A percentile compares a stretch with the other conserved stretches of the same genome.
phyloP scores from a whole-genome alignment of 2,888 invertebrate genomes.

The Acrobeloides nanus region DNA sequence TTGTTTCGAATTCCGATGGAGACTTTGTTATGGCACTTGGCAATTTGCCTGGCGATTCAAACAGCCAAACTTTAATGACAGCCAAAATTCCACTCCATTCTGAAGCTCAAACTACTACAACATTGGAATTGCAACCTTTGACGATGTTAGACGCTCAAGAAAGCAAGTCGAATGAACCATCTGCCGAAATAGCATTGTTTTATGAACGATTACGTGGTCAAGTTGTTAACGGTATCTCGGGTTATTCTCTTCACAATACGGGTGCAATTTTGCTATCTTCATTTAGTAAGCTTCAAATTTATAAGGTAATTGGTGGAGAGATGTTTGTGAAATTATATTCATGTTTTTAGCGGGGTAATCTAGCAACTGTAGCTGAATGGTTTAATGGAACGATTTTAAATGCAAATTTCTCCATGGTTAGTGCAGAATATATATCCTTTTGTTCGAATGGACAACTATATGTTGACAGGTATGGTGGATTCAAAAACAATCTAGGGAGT shows the following conservation, averaged over 20 bases:
- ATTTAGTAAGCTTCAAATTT: conserved; percentile 3
- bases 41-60: conserved; percentile 13
- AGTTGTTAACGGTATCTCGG: conserved; percentile 18
- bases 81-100: too few species aligned
- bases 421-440: conserved; percentile 28
- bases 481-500: background rate
- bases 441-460: conserved; percentile 20
- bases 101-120: background rate
- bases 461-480: conserved; percentile 22
- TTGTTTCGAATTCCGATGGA: conserved; percentile 8
- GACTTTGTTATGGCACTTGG: conserved; percentile 14
- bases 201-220: conserved; percentile 30
- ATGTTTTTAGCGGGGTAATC: conserved; percentile 17
- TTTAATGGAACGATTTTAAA: conserved; percentile 15
- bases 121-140: conserved; percentile 19
- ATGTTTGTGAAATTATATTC: conserved; percentile 1
- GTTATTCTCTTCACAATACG: conserved; percentile 11
- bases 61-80: background rate
- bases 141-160: conserved; percentile 3
- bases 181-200: conserved; percentile 21
- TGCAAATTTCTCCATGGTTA: conserved; percentile 17
- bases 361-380: conserved; percentile 23
- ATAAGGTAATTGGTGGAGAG: conserved; percentile 2
- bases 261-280: conserved; percentile 18
- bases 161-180: conserved; percentile 8